Evolutionary conservation across 2,113 vertebrate genomes (phyloP).

Genomic region (Podiceps cristatus): DNA sequence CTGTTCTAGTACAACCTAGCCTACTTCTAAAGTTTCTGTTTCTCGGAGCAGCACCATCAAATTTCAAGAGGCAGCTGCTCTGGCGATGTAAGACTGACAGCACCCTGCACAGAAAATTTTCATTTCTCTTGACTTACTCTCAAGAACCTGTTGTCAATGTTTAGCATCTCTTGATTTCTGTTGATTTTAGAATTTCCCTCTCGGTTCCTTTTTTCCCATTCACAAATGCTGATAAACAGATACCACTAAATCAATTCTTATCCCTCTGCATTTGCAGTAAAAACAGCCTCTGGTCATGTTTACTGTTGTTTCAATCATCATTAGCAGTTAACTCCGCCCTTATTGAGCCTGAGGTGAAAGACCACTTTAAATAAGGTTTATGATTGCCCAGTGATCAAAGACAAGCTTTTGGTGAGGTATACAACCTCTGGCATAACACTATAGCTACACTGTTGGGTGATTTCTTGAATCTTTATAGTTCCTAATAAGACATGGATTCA

Average conservation of each 20-base stretch:
- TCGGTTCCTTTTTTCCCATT: background rate
- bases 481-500: slow-evolving; percentile 41
- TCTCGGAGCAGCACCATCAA: background rate
- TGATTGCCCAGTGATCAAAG: background rate
- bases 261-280: background rate
- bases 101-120: background rate
- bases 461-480: slow-evolving; percentile 29
- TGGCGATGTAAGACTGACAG: background rate
- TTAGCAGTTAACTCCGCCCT: background rate
- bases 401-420: background rate
- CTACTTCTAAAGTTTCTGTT: background rate
- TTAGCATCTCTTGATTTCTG: background rate
- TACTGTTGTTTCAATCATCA: background rate
- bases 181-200: background rate
- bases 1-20: background rate
- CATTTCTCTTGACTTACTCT: background rate
- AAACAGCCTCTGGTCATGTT: background rate
- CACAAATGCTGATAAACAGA: background rate
- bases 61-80: background rate
- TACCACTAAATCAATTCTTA: background rate
- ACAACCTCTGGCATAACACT: background rate
- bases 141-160: background rate
- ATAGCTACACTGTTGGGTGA: background rate
- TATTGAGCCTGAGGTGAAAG: background rate
- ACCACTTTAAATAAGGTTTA: slow-evolving; percentile 18